Conservation (phyloP, 1,140 invertebrate genomes). For the Atopsyche davidsoni region DNA sequence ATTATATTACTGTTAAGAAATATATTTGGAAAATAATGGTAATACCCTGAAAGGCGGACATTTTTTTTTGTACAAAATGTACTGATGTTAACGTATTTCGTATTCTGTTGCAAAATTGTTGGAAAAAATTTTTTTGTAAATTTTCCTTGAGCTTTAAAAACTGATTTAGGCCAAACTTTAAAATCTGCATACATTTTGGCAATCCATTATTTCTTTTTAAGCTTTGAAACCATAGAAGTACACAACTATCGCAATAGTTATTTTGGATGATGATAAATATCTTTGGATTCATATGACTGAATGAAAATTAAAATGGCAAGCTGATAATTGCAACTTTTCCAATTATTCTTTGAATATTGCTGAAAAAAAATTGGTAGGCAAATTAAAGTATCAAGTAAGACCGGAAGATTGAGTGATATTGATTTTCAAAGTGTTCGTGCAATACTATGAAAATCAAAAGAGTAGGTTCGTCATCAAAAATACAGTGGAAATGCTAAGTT, state of each 20-base stretch:
- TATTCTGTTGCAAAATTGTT: constrained; percentile 6
- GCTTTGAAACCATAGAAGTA: too few species aligned
- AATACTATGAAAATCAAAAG: too few species aligned
- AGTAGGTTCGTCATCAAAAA: background rate
- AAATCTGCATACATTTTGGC: background rate
- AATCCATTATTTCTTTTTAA: background rate
- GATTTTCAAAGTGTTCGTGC: too few species aligned
- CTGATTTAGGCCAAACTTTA: constrained; percentile 14
- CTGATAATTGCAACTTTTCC: too few species aligned
- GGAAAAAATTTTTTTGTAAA: background rate
- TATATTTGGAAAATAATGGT: constrained; percentile 30
- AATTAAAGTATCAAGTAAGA: too few species aligned
- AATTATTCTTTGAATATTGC: too few species aligned
- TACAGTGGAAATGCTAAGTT: background rate
- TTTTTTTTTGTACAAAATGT: constrained; percentile 27
- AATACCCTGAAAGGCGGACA: constrained; percentile 31
- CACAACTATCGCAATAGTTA: background rate
- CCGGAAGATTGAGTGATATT: too few species aligned
- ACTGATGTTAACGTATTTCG: constrained; percentile 23
- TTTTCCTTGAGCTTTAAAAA: constrained; percentile 11
- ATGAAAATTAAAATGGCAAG: too few species aligned
- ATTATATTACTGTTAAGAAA: constrained; percentile 28
- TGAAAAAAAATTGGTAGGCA: too few species aligned
- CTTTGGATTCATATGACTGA: too few species aligned
- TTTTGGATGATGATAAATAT: background rate